Base-by-base conservation (phyloP, 2,113 vertebrate genomes). In the Oenanthe melanoleuca region DNA sequence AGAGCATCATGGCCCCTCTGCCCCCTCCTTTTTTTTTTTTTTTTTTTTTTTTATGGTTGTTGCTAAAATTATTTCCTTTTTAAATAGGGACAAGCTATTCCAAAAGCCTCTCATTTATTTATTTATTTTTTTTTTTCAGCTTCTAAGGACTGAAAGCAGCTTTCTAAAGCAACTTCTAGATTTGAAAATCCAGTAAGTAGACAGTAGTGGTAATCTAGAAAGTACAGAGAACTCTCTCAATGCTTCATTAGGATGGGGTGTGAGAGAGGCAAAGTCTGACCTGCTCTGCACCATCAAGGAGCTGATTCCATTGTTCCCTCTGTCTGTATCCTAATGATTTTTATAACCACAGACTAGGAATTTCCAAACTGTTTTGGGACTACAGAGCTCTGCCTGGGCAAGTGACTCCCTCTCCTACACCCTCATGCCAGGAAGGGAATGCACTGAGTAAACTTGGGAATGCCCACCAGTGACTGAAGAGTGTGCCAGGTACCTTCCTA, bases 21-120 rank as follows among this genome's bases (percentile, higher is more conserved):
- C 55, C 17, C 1, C 1, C 1, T 0, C 2, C 19, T 25, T 15
- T n/a, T 61, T 65, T n/a, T n/a, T n/a, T n/a, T n/a, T n/a, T n/a
- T n/a, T n/a, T 25, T 15, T n/a, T 61, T 65, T 66, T 18, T 17
- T 1, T 40, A 42, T 25, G 5, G 19, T 42, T 79, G 28, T 85
- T 93, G n/a, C 61, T 79, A 87, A 81, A 80, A 86, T 73, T 13
- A 64, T 18, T 60, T 57, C 73, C 13, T 81, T 89, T 65, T 89
- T 33, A 78, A 88, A 90, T 3, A 84, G 15, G 42, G 37, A 71
- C 52, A 79, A 95, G 37, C 44, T 93, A 74, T 72, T 83, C 75
- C 88, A 88, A 96, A 88, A 88, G 44, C 79, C n/a, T 88, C 79
- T 80, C 12, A 5, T 34, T 75, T 81, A n/a, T n/a, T n/a, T n/a